Percentiles rank a stretch among this genome's conserved stretches.
Evolutionary conservation across 1,140 invertebrate genomes (phyloP).

Genomic region (Samia ricini): DNA sequence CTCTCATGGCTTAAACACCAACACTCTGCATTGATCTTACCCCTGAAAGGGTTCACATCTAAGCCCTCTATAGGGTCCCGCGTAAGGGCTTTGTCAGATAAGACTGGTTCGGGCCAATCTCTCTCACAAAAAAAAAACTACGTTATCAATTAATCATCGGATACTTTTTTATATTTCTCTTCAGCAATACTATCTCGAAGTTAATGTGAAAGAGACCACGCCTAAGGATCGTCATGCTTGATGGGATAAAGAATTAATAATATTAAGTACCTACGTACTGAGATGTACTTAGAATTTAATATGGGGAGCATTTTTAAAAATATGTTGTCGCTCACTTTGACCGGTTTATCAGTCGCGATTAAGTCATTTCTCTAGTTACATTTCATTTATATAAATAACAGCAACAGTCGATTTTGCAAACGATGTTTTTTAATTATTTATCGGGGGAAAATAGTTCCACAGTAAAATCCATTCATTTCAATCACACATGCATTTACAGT

Average conservation of each 20-base stretch:
- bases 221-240: constrained; percentile 22
- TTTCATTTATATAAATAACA: not conserved
- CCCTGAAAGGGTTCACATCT: constrained; percentile 56
- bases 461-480: too few relatives aligned
- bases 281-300: not conserved
- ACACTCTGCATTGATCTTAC: constrained; percentile 41
- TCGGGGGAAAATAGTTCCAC: too few relatives aligned
- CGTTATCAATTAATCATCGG: constrained; percentile 66
- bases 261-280: constrained; percentile 31
- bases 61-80: constrained; percentile 43
- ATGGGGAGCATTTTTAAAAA: not conserved
- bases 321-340: not conserved
- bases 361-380: not conserved
- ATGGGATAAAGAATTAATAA: constrained; percentile 41
- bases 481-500: too few relatives aligned
- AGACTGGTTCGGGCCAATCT: constrained; percentile 59
- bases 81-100: constrained; percentile 59
- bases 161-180: constrained; percentile 45
- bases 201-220: constrained; percentile 28
- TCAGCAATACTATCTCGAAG: constrained; percentile 23
- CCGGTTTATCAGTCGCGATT: not conserved
- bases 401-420: not conserved
- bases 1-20: constrained; percentile 17
- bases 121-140: constrained; percentile 41
- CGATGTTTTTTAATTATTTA: not conserved